Conservation (phyloP, 2,797 vertebrate species). For the Characodon lateralis region DNA sequence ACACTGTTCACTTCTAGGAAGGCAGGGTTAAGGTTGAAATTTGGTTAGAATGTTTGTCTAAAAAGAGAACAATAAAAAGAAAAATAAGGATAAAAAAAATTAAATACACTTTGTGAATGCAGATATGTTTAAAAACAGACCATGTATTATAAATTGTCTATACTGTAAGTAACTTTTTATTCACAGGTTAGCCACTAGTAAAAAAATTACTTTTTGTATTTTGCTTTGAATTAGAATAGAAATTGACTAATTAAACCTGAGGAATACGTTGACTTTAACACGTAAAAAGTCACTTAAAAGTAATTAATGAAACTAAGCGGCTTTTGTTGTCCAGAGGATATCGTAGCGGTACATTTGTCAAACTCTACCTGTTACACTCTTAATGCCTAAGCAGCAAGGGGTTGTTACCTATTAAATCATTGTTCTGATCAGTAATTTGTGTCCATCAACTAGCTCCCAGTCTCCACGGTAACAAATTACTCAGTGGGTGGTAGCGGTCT, state of each 20-base stretch:
- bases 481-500: not conserved
- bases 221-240: not conserved
- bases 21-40: not conserved
- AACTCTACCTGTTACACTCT: not conserved
- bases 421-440: not conserved
- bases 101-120: not conserved
- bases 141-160: not conserved
- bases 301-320: not conserved
- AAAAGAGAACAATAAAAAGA: not conserved
- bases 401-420: not conserved
- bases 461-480: not conserved
- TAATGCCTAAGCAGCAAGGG: not conserved
- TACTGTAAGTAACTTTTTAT: too few relatives aligned
- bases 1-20: not conserved
- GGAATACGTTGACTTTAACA: not conserved
- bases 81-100: not conserved
- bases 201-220: not conserved
- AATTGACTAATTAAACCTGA: not conserved
- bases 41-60: not conserved
- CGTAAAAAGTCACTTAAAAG: not conserved
- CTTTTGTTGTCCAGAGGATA: not conserved
- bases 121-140: not conserved
- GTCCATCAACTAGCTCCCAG: not conserved
- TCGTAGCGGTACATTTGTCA: not conserved
- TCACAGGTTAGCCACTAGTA: not conserved